phyloP scores from a whole-genome alignment of 2,113 vertebrate species.

The Rhagologus leucostigma region DNA sequence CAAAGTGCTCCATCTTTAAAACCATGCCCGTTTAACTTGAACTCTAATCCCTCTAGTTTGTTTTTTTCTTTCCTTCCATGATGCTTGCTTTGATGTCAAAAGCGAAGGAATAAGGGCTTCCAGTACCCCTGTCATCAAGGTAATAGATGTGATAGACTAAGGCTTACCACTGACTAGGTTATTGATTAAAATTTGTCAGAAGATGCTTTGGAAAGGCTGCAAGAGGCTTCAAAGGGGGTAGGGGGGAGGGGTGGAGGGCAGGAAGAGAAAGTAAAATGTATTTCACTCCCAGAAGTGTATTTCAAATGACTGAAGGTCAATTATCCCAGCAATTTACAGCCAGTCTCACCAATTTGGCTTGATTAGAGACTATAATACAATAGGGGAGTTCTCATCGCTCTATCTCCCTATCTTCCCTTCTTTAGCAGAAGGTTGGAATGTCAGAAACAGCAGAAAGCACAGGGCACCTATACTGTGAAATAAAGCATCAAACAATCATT shows the following conservation, averaged over 20 bases:
- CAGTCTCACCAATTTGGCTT: neutral
- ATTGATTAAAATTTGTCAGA: conserved; percentile 35
- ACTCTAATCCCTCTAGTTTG: neutral
- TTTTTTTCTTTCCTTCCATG: neutral
- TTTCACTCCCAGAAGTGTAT: neutral
- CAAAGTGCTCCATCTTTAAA: neutral
- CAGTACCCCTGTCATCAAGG: neutral
- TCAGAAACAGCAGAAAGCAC: neutral
- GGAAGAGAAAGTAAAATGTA: neutral
- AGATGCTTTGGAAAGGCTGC: conserved; percentile 13
- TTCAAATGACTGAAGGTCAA: conserved; percentile 13
- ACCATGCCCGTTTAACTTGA: neutral
- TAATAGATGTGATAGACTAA: conserved; percentile 17
- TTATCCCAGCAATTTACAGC: conserved; percentile 11
- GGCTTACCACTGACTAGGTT: conserved; percentile 35
- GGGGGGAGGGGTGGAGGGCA: rapidly evolving
- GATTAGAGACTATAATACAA: conserved; percentile 10
- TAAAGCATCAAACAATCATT: neutral
- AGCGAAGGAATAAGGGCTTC: neutral
- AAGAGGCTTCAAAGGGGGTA: neutral
- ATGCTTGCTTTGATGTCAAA: neutral
- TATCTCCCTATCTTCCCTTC: neutral
- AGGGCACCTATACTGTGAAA: neutral
- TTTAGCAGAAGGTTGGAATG: neutral
- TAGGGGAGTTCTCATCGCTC: neutral